Conservation (phyloP, 1,140 invertebrate genomes). For the Sitodiplosis mosellana region DNA sequence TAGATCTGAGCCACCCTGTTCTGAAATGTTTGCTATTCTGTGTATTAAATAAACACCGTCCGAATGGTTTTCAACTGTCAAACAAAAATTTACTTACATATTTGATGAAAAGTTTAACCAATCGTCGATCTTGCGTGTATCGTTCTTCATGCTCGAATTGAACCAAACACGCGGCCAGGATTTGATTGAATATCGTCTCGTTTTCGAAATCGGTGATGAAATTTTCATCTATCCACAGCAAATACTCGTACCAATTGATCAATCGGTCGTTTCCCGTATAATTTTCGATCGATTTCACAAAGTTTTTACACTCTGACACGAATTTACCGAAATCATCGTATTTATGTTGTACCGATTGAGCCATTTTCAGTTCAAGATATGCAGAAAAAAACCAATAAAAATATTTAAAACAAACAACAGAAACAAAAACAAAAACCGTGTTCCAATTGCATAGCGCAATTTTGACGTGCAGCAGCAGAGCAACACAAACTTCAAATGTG, state of each 20-base stretch:
- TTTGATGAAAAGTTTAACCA: constrained; percentile 74
- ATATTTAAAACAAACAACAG: too few species aligned
- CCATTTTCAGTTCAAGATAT: too few species aligned
- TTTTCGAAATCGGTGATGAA: constrained; percentile 50
- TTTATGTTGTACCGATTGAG: too few species aligned
- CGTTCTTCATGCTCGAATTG: constrained; percentile 58
- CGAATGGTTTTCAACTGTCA: constrained; percentile 42
- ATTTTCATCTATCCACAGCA: constrained; percentile 77
- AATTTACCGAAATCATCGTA: too few species aligned
- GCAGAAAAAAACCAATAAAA: too few species aligned
- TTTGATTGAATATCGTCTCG: constrained; percentile 13
- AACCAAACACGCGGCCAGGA: constrained; percentile 58
- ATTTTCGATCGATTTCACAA: constrained; percentile 57
- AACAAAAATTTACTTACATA: constrained; percentile 50
- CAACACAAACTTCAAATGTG: too few species aligned
- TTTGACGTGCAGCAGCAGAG: too few species aligned
- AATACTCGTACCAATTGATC: constrained; percentile 70
- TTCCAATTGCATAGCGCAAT: too few species aligned
- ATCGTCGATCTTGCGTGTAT: constrained; percentile 69
- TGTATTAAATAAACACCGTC: too few species aligned
- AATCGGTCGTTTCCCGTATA: constrained; percentile 73
- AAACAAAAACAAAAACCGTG: too few species aligned
- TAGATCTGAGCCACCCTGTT: too few species aligned
- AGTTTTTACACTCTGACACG: constrained; percentile 24
- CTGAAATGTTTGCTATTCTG: too few species aligned